These are phyloP conservation scores for Morphnarchus princeps DNA, from an alignment of 2,113 vertebrate species.

Conservation along the genomic window DNA sequence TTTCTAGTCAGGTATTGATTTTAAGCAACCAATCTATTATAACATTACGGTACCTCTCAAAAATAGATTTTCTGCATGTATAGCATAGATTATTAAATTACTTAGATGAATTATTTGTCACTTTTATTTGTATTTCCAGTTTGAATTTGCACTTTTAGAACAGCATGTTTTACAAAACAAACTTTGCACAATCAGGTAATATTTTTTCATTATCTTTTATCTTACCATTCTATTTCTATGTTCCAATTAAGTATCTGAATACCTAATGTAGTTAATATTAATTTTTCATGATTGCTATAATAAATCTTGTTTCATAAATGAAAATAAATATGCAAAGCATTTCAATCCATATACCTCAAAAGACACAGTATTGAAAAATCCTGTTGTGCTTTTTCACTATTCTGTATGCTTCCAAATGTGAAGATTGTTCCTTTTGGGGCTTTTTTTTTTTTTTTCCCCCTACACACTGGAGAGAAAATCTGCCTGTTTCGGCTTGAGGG, in stretches of 20 bases:
- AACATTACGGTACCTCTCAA: neutral
- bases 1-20: neutral
- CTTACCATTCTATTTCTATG: neutral
- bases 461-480: neutral
- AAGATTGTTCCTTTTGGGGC: neutral
- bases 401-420: neutral
- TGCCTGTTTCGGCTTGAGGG: neutral
- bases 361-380: neutral
- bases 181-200: neutral
- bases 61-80: neutral
- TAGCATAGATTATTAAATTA: neutral
- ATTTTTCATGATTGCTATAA: neutral
- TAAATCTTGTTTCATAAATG: neutral
- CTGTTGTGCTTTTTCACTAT: neutral
- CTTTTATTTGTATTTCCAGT: neutral
- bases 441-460: rapidly evolving
- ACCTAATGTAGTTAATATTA: neutral
- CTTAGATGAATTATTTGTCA: neutral
- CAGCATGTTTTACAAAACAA: neutral
- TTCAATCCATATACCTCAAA: neutral
- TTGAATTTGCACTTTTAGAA: neutral
- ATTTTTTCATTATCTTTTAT: neutral
- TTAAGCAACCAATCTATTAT: neutral
- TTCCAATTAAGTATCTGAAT: neutral
- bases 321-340: neutral